These are phyloP conservation scores for Gopherus flavomarginatus DNA, from an alignment of 2,113 vertebrate genomes.

Conservation along the genomic window DNA sequence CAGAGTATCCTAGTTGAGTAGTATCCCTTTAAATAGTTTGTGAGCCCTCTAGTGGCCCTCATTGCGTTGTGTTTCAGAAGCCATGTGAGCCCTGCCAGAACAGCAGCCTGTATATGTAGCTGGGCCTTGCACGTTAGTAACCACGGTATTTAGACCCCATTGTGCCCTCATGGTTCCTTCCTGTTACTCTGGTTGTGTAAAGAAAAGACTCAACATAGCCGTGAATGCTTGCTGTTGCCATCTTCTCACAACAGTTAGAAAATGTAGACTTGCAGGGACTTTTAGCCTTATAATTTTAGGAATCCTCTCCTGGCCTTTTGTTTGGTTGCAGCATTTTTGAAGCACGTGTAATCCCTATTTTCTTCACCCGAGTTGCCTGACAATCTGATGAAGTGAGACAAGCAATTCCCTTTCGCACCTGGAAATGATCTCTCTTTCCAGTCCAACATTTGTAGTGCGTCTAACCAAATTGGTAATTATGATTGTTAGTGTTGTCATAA, in stretches of 20 bases:
- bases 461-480: conserved; percentile 50
- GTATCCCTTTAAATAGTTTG: background rate
- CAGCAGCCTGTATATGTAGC: background rate
- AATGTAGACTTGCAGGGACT: background rate
- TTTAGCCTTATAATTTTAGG: conserved; percentile 6
- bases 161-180: background rate
- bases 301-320: background rate
- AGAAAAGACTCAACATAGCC: background rate
- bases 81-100: background rate
- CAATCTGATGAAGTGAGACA: conserved; percentile 37
- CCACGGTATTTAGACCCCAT: background rate
- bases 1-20: background rate
- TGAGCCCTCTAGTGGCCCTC: background rate
- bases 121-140: background rate
- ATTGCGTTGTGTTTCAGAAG: background rate
- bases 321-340: background rate
- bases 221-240: background rate
- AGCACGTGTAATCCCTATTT: conserved; percentile 29
- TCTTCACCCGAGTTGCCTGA: background rate
- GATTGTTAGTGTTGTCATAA: conserved; percentile 43
- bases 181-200: background rate
- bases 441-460: conserved; percentile 17
- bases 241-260: background rate
- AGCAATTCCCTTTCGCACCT: conserved; percentile 51
- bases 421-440: conserved; percentile 61